phyloP scores from a whole-genome alignment of 2,888 invertebrate genomes.

The Ypsolopha scabrella region DNA sequence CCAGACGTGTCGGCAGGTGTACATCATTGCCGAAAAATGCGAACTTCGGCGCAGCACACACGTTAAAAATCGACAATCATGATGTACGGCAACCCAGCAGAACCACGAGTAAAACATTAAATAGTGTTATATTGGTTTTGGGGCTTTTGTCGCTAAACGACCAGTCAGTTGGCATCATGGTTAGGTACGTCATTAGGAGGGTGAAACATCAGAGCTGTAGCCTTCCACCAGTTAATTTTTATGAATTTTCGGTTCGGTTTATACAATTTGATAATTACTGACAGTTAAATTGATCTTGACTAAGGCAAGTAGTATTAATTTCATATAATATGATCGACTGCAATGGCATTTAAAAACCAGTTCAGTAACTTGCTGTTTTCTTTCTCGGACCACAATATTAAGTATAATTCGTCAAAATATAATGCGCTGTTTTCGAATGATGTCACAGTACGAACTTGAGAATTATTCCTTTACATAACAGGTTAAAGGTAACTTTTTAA shows the following conservation, averaged over 20 bases:
- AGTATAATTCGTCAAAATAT: constrained; percentile 14
- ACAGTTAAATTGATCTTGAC: too few species aligned
- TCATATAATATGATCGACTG: constrained; percentile 40
- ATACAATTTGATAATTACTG: too few species aligned
- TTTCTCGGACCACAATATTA: constrained; percentile 17
- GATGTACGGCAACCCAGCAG: constrained; percentile 21
- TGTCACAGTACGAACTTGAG: background rate
- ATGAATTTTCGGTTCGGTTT: too few species aligned
- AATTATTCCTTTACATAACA: background rate
- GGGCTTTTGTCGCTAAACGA: background rate
- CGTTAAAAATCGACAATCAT: constrained; percentile 43
- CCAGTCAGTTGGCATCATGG: too few species aligned
- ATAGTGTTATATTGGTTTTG: too few species aligned
- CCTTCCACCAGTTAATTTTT: too few species aligned
- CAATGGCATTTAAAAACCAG: constrained; percentile 34
- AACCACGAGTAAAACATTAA: constrained; percentile 8
- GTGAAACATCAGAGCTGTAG: too few species aligned
- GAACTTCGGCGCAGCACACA: constrained; percentile 31
- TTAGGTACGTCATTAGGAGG: too few species aligned
- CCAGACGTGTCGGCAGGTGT: constrained; percentile 19
- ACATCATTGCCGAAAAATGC: constrained; percentile 50
- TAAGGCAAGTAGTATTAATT: constrained; percentile 41
- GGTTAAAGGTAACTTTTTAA: background rate
- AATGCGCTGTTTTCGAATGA: constrained; percentile 15
- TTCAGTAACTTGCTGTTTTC: constrained; percentile 40